Percentiles rank a stretch among this genome's conserved stretches.
Conservation (phyloP, 2,888 invertebrate genomes). For the Metallyticus violacea region DNA sequence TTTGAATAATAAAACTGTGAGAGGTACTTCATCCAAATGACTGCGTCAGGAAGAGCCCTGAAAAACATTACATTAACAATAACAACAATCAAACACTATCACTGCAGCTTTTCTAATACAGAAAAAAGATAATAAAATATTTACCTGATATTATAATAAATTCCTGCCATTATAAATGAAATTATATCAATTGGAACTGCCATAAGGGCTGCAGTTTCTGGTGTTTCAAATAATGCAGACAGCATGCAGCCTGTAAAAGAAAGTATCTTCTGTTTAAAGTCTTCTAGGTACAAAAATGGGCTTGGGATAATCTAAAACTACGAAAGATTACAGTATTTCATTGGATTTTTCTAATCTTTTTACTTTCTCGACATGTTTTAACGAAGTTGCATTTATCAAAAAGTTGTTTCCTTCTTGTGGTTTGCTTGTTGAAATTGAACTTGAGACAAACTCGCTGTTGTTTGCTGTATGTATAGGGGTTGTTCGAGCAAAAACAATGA, state of each 20-base stretch:
- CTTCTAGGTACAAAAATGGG: too few species aligned
- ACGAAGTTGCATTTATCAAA: background rate
- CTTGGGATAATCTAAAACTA: too few species aligned
- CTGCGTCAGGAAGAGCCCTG: constrained; percentile 49
- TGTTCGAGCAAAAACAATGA: too few species aligned
- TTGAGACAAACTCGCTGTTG: too few species aligned
- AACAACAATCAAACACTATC: background rate
- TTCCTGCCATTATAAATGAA: constrained; percentile 69
- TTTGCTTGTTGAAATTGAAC: too few species aligned
- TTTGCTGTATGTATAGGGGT: too few species aligned
- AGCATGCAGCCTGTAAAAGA: constrained; percentile 61
- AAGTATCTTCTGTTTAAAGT: too few species aligned
- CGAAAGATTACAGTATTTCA: too few species aligned
- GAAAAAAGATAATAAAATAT: constrained; percentile 43
- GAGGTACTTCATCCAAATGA: constrained; percentile 49
- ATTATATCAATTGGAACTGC: constrained; percentile 70
- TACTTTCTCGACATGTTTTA: too few species aligned
- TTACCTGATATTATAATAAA: constrained; percentile 57
- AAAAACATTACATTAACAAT: constrained; percentile 37
- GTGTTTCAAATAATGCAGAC: constrained; percentile 70
- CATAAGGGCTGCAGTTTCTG: constrained; percentile 65
- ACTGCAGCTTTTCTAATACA: too few species aligned
- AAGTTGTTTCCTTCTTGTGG: too few species aligned
- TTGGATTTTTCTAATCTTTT: too few species aligned
- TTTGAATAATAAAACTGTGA: constrained; percentile 55